Percentiles rank a stretch among this genome's conserved stretches.
Conservation (phyloP, 2,888 invertebrate species). For the Aethes cnicana region DNA sequence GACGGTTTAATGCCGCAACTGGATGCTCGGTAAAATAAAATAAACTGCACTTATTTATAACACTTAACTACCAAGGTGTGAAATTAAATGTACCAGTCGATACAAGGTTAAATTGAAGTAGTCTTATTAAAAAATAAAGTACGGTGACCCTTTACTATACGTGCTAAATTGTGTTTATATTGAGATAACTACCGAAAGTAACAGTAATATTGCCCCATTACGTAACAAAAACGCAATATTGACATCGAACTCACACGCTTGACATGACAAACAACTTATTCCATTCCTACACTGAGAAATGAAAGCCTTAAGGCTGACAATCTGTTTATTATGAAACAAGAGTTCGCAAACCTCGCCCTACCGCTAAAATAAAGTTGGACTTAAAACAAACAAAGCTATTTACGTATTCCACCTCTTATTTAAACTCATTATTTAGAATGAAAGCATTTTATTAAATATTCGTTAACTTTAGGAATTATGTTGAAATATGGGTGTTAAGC, state of each 20-base stretch:
- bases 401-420: slow-evolving; percentile 1
- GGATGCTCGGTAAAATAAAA: slow-evolving; percentile 4
- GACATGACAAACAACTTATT: slow-evolving; percentile 42
- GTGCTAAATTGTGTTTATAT: too few species aligned
- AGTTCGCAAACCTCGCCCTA: slow-evolving; percentile 1
- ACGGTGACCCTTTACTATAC: too few species aligned
- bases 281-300: slow-evolving; percentile 35
- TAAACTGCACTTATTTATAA: slow-evolving; percentile 3
- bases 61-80: background rate
- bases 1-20: slow-evolving; percentile 12
- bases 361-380: slow-evolving; percentile 3
- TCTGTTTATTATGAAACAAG: slow-evolving; percentile 19
- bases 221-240: slow-evolving; percentile 23
- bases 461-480: too few species aligned
- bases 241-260: slow-evolving; percentile 16
- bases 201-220: slow-evolving; percentile 16
- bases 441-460: slow-evolving; percentile 5
- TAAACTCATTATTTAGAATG: background rate
- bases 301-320: slow-evolving; percentile 34
- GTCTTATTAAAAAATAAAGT: too few species aligned
- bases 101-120: too few species aligned
- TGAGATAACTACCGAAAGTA: slow-evolving; percentile 3
- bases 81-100: background rate
- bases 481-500: too few species aligned
- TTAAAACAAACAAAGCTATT: slow-evolving; percentile 6